Conservation (phyloP, 2,888 invertebrate species). For the Scaptomyza caliginosa region DNA sequence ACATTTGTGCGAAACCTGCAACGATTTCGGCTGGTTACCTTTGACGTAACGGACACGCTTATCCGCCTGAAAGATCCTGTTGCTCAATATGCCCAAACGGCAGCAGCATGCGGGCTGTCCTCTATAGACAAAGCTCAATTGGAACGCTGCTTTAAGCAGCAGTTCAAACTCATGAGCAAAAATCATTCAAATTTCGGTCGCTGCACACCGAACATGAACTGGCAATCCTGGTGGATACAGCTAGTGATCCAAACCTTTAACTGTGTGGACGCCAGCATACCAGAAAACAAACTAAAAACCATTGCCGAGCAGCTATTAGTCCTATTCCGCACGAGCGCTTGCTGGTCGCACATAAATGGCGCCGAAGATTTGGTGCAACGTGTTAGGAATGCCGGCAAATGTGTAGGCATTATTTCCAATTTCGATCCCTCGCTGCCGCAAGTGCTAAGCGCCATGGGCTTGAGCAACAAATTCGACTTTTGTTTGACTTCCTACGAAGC, state of each 20-base stretch:
- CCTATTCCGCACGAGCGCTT: conserved; percentile 88
- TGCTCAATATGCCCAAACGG: conserved; percentile 89
- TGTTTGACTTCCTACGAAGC: conserved; percentile 91
- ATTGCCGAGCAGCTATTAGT: conserved; percentile 87
- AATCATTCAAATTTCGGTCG: conserved; percentile 92
- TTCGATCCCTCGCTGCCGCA: conserved; percentile 91
- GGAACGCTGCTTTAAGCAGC: conserved; percentile 86
- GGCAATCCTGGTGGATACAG: conserved; percentile 92
- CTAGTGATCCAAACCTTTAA: conserved; percentile 78
- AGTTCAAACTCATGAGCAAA: conserved; percentile 87
- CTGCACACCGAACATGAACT: conserved; percentile 86
- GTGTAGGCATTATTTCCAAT: conserved; percentile 93
- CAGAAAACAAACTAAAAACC: conserved; percentile 50
- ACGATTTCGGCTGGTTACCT: conserved; percentile 88
- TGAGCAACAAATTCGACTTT: conserved; percentile 89
- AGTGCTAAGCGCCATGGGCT: conserved; percentile 87
- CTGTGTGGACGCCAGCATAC: conserved; percentile 61
- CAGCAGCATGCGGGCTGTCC: conserved; percentile 86
- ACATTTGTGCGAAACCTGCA: conserved; percentile 77
- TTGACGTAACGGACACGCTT: conserved; percentile 96
- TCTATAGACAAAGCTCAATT: conserved; percentile 67
- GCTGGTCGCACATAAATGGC: conserved; percentile 89
- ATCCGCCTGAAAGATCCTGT: conserved; percentile 88
- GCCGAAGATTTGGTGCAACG: conserved; percentile 86
- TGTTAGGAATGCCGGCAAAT: conserved; percentile 82